Percentiles rank a stretch among this genome's conserved stretches.
Conservation (phyloP, 30 jellyfish, hydroid and myxozoan species). For the Clytia hemisphaerica region DNA sequence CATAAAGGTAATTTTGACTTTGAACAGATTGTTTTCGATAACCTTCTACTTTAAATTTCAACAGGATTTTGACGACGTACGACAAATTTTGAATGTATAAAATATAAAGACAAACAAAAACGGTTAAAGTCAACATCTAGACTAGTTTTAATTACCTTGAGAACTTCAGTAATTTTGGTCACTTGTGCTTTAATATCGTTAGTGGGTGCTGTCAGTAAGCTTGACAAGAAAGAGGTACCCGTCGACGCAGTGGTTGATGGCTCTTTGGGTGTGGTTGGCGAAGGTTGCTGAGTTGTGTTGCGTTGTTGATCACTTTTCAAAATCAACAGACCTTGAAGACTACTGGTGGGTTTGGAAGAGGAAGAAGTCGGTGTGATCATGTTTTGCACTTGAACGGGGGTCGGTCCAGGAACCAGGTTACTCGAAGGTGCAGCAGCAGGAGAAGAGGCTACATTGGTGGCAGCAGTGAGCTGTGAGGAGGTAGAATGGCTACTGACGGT, state of each 20-base stretch:
- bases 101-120: no score
- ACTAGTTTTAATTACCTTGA: background rate
- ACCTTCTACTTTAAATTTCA: no score
- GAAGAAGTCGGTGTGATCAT: background rate
- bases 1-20: no score
- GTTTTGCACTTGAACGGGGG: constrained; percentile 8
- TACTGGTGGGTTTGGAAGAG: background rate
- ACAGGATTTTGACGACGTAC: no score
- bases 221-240: constrained; percentile 9
- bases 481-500: background rate
- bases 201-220: constrained; percentile 22
- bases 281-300: background rate
- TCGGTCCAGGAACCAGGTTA: no score
- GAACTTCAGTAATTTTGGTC: background rate
- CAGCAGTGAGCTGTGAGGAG: background rate
- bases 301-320: background rate
- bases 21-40: no score
- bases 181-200: constrained; percentile 29
- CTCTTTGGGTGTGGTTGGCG: background rate
- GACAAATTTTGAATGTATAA: no score
- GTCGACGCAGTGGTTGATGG: background rate
- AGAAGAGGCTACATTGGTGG: background rate
- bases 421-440: background rate
- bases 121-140: no score
- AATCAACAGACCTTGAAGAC: constrained; percentile 3